Base-by-base conservation (phyloP, 2,797 vertebrate genomes). In the Pantherophis vulpinus region DNA sequence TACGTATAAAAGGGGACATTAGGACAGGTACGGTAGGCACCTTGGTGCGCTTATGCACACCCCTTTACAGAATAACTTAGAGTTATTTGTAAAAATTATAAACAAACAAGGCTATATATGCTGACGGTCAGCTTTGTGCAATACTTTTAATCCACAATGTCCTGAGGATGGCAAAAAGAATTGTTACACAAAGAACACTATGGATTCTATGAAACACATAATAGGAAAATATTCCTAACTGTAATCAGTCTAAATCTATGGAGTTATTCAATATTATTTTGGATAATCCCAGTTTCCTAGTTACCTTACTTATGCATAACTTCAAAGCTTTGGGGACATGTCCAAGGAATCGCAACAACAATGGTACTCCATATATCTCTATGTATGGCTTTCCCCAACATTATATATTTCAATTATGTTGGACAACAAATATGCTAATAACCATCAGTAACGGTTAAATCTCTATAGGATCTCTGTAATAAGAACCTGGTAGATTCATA, bases 301-400 rank as follows among this genome's bases (percentile, higher is more conserved):
- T 18, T 60, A n/a, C 95, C 89, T 95, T 70, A 94, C 96, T 88
- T 97, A 59, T 94, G 90, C 10, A 2, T 61, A 37, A n/a, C 13
- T 66, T n/a, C 20, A 23, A 47, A 47, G 29, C n/a, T 66, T 55
- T 56, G 66, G 12, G 60, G 8, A 18, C 23, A 5, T 59, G 32
- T 91, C 83, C 61, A 25, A 20, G 29, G 27, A 61, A 90, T 16
- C 14, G 32, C 16, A 66, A 27, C 13, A n/a, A 51, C 2, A n/a
- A 32, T n/a, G 13, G 12, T 54, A 74, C 51, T 55, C 89, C 70
- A 12, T 54, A 13, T 29, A 29, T 42, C 42, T 79, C 70, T 20
- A 37, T 37, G 7, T 79, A 4, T 79, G 32, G 70, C 18, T 20
- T 79, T 42, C 70, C 16, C 16, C 70, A 74, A 74, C 7, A 4